Percentiles rank a stretch among this genome's conserved stretches.
These are phyloP conservation scores for Papilio elwesi DNA, from an alignment of 2,888 invertebrate genomes.

Conservation along the genomic window DNA sequence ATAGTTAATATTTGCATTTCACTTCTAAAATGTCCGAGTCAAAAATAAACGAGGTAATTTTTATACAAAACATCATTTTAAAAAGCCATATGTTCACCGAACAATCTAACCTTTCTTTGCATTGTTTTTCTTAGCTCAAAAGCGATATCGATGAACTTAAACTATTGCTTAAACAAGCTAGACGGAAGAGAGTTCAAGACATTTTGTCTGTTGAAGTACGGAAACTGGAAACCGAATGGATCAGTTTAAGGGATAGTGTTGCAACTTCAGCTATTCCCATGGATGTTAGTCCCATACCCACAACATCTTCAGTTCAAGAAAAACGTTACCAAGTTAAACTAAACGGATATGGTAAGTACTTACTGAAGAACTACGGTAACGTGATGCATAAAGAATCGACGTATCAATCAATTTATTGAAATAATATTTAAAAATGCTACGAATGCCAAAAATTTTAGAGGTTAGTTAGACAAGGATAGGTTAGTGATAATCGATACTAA, in stretches of 20 bases:
- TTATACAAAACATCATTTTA: neutral
- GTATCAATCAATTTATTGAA: neutral
- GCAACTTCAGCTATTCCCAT: constrained; percentile 57
- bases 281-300: constrained; percentile 56
- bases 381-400: neutral
- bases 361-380: neutral
- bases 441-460: too few species aligned
- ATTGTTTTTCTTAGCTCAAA: constrained; percentile 81
- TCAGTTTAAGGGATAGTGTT: constrained; percentile 72
- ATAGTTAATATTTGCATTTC: too few species aligned
- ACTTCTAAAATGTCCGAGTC: constrained; percentile 48
- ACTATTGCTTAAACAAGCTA: constrained; percentile 85
- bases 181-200: constrained; percentile 89
- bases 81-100: neutral
- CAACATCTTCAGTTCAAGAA: constrained; percentile 57
- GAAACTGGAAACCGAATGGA: constrained; percentile 88
- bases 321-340: constrained; percentile 87
- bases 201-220: constrained; percentile 88
- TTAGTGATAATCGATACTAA: too few species aligned
- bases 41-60: constrained; percentile 64
- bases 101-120: neutral
- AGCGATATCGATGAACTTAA: constrained; percentile 90
- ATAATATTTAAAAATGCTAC: neutral
- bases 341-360: constrained; percentile 86
- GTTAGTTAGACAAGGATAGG: too few species aligned